Conservation (phyloP, 2,797 vertebrate species). For the Pseudocheirus occidentalis region DNA sequence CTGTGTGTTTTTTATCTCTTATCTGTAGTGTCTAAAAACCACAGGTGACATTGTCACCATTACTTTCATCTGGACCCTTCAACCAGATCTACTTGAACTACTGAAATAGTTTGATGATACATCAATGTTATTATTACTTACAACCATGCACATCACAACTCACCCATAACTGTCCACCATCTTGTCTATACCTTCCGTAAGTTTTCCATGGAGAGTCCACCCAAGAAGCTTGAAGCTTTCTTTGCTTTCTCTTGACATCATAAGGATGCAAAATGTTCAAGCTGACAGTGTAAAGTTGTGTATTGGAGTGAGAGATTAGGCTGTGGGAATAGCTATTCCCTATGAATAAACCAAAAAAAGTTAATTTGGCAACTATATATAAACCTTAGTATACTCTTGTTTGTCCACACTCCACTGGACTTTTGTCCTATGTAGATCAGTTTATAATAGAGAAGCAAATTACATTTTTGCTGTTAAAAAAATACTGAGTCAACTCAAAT, state of each 20-base stretch:
- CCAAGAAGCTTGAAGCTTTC: not conserved
- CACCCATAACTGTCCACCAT: not conserved
- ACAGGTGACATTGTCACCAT: not conserved
- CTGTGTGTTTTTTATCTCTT: not conserved
- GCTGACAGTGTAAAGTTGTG: constrained; percentile 9
- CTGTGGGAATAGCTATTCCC: constrained; percentile 2
- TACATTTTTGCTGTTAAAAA: constrained; percentile 52
- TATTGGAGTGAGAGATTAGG: not conserved
- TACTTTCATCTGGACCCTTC: not conserved
- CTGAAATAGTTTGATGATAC: not conserved
- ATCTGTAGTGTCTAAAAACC: not conserved
- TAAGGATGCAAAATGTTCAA: constrained; percentile 15
- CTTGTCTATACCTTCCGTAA: not conserved
- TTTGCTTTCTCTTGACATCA: not conserved
- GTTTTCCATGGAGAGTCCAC: not conserved
- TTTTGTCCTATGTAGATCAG: not conserved
- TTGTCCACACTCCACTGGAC: not conserved
- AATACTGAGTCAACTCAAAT: constrained; percentile 51
- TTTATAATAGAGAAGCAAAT: constrained; percentile 44
- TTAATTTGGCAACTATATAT: not conserved
- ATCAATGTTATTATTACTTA: not conserved
- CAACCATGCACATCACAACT: not conserved
- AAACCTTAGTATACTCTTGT: not conserved
- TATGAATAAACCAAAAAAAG: not conserved
- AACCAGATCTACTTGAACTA: not conserved